These are phyloP conservation scores for Trialeurodes vaporariorum DNA, from an alignment of 1,140 invertebrate species.

Conservation along the genomic window DNA sequence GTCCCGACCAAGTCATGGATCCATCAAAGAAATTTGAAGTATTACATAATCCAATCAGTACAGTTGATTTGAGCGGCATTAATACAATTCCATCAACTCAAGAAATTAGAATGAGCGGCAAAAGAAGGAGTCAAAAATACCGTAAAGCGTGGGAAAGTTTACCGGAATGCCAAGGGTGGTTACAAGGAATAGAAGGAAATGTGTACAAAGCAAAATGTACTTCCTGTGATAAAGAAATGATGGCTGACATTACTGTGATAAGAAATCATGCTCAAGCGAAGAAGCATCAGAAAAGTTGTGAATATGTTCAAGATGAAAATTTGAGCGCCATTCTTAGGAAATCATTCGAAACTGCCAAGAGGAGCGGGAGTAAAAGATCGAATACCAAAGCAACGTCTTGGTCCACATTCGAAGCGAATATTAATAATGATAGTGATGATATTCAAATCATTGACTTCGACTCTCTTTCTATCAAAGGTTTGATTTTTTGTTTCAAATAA, in stretches of 20 bases:
- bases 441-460: not conserved
- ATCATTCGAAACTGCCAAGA: not conserved
- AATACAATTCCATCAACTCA: not conserved
- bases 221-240: conserved; percentile 20
- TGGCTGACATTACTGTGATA: conserved; percentile 22
- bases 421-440: not conserved
- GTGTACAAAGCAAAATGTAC: conserved; percentile 22
- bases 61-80: not conserved
- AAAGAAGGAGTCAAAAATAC: conserved; percentile 21
- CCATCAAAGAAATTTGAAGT: not conserved
- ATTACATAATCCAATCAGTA: not conserved
- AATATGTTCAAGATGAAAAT: not conserved
- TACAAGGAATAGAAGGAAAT: conserved; percentile 16
- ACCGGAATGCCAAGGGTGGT: conserved; percentile 19
- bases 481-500: not conserved
- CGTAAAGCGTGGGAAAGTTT: conserved; percentile 22
- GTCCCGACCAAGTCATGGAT: not conserved
- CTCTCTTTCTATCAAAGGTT: not conserved
- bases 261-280: conserved; percentile 19
- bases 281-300: conserved; percentile 16
- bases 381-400: not conserved
- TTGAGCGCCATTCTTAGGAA: not conserved
- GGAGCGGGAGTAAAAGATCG: not conserved
- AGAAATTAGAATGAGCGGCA: conserved; percentile 10
- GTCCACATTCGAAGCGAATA: not conserved